Conservation (phyloP, 2,113 vertebrate species). For the Tor tambroides region DNA sequence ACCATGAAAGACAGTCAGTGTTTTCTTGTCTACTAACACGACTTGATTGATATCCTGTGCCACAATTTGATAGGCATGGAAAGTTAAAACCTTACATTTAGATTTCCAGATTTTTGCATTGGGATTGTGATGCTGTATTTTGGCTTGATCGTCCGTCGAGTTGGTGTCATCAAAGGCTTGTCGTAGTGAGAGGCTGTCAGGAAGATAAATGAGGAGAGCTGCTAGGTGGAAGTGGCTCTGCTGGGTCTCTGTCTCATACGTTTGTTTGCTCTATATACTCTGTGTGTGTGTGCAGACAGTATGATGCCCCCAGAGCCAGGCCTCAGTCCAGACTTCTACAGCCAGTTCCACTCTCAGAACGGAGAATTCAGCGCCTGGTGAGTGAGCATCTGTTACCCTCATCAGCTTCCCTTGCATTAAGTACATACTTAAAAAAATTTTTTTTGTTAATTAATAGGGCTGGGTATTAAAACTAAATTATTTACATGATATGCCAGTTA, state of each 20-base stretch:
- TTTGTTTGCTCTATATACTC: constrained; percentile 34
- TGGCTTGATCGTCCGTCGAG: background rate
- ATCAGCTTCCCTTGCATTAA: background rate
- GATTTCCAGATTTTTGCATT: constrained; percentile 8
- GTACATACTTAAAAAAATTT: background rate
- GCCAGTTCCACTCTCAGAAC: constrained; percentile 81
- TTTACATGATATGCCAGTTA: too few species aligned
- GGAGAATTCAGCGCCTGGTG: constrained; percentile 76
- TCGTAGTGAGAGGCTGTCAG: constrained; percentile 39
- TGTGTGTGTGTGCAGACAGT: constrained; percentile 79
- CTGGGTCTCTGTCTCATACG: constrained; percentile 11
- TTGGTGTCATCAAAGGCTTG: constrained; percentile 18
- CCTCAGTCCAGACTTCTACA: constrained; percentile 88
- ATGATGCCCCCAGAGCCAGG: constrained; percentile 85
- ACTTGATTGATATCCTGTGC: background rate
- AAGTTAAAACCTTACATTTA: constrained; percentile 25
- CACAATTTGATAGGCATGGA: constrained; percentile 10
- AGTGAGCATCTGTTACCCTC: constrained; percentile 25
- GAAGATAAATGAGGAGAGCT: constrained; percentile 42
- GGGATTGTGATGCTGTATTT: constrained; percentile 17
- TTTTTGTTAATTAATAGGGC: background rate
- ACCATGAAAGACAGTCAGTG: background rate
- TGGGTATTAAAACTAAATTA: too few species aligned
- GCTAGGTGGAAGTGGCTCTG: constrained; percentile 36
- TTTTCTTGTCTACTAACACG: background rate